These are phyloP conservation scores for Pipistrellus pygmaeus DNA, from an alignment of 2,797 vertebrate genomes.

Conservation along the genomic window DNA sequence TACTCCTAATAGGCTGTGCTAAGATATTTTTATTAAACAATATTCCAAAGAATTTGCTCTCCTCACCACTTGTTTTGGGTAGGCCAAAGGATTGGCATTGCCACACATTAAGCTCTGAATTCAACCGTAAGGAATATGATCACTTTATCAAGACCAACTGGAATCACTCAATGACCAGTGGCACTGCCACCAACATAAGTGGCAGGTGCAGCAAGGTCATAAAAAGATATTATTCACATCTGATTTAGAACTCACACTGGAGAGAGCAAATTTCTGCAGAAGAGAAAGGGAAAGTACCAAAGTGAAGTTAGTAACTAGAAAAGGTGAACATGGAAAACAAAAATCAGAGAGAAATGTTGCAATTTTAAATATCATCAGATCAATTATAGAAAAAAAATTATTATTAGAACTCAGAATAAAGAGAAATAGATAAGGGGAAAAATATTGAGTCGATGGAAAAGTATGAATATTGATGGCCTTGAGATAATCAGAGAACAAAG, in stretches of 20 bases:
- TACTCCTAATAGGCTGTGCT: rapidly evolving
- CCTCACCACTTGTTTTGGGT: not conserved
- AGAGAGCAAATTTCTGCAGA: not conserved
- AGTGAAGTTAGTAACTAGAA: not conserved
- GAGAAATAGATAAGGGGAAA: not conserved
- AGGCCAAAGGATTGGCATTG: not conserved
- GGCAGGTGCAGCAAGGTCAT: constrained; percentile 15
- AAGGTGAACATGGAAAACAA: not conserved
- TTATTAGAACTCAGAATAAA: not conserved
- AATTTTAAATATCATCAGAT: not conserved
- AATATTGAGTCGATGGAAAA: not conserved
- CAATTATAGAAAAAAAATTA: not conserved
- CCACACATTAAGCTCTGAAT: not conserved
- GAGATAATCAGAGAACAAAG: not conserved
- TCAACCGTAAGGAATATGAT: not conserved
- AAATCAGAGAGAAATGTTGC: not conserved
- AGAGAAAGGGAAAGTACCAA: not conserved
- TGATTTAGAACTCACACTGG: not conserved
- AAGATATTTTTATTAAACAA: not conserved
- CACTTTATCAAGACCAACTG: not conserved
- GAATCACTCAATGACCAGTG: not conserved
- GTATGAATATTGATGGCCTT: not conserved
- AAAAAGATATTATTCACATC: not conserved
- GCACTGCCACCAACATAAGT: constrained; percentile 1
- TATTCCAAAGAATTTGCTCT: not conserved